Evolutionary conservation across 2,888 invertebrate species (phyloP).

Genomic region (Melieria picta): DNA sequence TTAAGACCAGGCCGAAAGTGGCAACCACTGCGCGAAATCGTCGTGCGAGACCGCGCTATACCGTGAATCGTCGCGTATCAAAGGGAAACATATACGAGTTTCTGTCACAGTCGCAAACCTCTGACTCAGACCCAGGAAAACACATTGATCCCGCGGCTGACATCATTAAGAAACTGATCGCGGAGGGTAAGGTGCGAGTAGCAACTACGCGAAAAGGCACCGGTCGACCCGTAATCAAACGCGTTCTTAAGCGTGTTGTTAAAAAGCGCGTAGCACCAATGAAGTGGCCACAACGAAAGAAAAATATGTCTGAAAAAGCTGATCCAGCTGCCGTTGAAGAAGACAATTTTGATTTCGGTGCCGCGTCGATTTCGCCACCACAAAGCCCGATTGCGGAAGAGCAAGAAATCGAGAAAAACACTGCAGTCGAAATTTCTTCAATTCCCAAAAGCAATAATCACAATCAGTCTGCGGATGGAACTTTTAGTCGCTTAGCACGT

Average conservation of each 20-base stretch:
- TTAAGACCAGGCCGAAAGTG: neutral
- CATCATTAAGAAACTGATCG: constrained; percentile 62
- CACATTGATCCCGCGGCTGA: constrained; percentile 55
- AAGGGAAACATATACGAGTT: constrained; percentile 55
- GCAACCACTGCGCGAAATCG: neutral
- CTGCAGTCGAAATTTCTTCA: neutral
- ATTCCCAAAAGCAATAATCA: no score
- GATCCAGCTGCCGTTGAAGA: constrained; percentile 2
- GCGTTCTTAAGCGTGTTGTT: neutral
- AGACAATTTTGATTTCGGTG: neutral
- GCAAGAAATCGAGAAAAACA: constrained; percentile 22
- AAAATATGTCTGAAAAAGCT: neutral
- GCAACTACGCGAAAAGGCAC: constrained; percentile 68
- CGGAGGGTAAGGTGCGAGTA: constrained; percentile 69
- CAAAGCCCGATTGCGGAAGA: neutral
- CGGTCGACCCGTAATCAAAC: constrained; percentile 46
- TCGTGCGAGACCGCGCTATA: constrained; percentile 5
- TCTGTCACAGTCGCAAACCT: constrained; percentile 56
- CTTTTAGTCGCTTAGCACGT: constrained; percentile 56
- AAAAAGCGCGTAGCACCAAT: neutral
- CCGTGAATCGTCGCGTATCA: constrained; percentile 13
- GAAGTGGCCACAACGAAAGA: constrained; percentile 4
- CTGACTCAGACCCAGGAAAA: constrained; percentile 46
- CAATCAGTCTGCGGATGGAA: constrained; percentile 25
- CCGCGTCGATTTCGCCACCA: neutral